Base-by-base conservation (phyloP, 2,888 invertebrate genomes). In the Hedya salicella region DNA sequence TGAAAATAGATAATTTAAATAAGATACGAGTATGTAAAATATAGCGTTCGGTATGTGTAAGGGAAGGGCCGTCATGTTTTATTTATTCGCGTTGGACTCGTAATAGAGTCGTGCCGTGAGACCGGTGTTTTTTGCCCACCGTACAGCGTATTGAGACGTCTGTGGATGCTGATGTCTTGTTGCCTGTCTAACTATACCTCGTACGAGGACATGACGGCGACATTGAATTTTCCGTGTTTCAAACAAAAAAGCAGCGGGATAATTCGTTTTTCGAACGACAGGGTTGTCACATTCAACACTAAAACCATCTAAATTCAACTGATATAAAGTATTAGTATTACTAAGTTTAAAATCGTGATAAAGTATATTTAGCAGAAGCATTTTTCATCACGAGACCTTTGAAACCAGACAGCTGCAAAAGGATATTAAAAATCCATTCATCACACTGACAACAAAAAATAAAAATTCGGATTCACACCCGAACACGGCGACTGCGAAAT, bases 51-150 rank as follows among this genome's bases (percentile, higher is more conserved):
- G 80, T 83, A 79, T 78, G 76, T 80, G 85, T 86, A 87, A 86
- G 89, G 89, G 90, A 91, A 89, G 89, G 90, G 88, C 83, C 90
- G 84, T 90, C 91, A 92, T 92, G 92, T 92, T 91, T 92, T 92
- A 92, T 92, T 91, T 92, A 92, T 92, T 87, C 83, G 87, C 87
- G 80, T 85, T 83, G 81, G 85, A 87, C 86, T 86, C 79, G 89
- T 91, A 91, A 92, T 92, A 92, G 91, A 91, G 92, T 89, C 89
- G 91, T 89, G 88, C 86, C 87, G 89, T 91, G 91, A 88, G 92
- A 90, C 83, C 88, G 86, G 81, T 83, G 88, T 92, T 92, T 92
- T 92, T 91, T 91, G 88, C 87, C 83, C 82, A 82, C 85, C 78
- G 84, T 80, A 83, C 75, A 75, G 78, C 79, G 88, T 90, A 91